phyloP scores from a whole-genome alignment of 2,888 invertebrate genomes.

The Cosmopolites sordidus region DNA sequence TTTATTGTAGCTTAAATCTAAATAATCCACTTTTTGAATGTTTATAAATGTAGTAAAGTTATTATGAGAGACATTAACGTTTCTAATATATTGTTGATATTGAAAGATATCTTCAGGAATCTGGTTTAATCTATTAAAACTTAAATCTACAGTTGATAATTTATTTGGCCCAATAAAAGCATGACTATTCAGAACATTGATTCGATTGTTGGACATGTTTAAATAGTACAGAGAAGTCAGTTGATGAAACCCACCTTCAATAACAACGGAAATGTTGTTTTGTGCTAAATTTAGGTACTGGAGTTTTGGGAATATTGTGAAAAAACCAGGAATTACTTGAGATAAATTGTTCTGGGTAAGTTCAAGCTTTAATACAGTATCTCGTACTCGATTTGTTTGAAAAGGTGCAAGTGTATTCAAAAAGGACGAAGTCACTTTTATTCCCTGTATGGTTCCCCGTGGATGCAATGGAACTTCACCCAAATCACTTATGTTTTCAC shows the following conservation, averaged over 20 bases:
- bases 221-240: background rate
- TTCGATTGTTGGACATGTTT: background rate
- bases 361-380: too few relatives aligned
- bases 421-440: too few relatives aligned
- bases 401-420: too few relatives aligned
- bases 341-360: background rate
- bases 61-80: background rate
- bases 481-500: too few relatives aligned
- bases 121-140: background rate
- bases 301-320: background rate
- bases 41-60: background rate
- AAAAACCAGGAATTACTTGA: background rate
- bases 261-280: background rate
- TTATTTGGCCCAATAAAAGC: background rate
- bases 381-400: too few relatives aligned
- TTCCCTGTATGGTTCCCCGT: too few relatives aligned
- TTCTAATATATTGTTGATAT: background rate
- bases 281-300: background rate
- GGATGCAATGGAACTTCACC: too few relatives aligned
- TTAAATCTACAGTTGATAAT: background rate
- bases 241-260: background rate
- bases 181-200: background rate
- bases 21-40: background rate
- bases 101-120: background rate
- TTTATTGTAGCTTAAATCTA: background rate